A percentile compares a stretch with the other conserved stretches of the same genome.
Conservation (phyloP, 2,888 invertebrate genomes). For the Eurytoma adleriae region DNA sequence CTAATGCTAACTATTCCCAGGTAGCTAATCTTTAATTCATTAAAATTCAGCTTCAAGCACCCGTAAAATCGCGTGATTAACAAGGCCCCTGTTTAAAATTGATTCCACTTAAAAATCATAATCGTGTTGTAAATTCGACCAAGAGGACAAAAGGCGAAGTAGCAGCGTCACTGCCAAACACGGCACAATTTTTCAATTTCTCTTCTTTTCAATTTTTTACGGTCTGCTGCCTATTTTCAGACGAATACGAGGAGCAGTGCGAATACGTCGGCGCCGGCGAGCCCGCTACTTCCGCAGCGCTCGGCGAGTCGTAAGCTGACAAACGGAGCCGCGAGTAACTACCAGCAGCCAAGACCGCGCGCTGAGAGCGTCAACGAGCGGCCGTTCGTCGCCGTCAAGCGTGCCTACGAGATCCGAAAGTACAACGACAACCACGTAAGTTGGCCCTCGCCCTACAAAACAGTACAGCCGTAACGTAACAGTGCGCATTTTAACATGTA, state of each 20-base stretch:
- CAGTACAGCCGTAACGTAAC: too few relatives aligned
- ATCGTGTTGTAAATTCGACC: neutral
- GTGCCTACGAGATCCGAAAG: slow-evolving; percentile 77
- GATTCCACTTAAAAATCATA: too few relatives aligned
- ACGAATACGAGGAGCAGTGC: slow-evolving; percentile 61
- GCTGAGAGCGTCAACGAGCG: slow-evolving; percentile 78
- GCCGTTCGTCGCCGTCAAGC: slow-evolving; percentile 81
- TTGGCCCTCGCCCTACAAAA: neutral
- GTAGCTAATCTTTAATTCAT: slow-evolving; percentile 57
- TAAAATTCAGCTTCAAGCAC: too few relatives aligned
- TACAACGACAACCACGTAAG: slow-evolving; percentile 77
- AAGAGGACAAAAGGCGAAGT: too few relatives aligned
- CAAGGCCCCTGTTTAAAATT: too few relatives aligned
- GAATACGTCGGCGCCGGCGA: slow-evolving; percentile 76
- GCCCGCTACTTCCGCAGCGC: slow-evolving; percentile 77
- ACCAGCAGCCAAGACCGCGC: slow-evolving; percentile 68
- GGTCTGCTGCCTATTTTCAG: slow-evolving; percentile 47
- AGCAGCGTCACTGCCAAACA: neutral
- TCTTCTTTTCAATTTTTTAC: neutral
- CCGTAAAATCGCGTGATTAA: too few relatives aligned
- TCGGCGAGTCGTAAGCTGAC: slow-evolving; percentile 76
- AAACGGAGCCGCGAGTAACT: slow-evolving; percentile 63
- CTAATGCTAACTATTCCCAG: slow-evolving; percentile 67
- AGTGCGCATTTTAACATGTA: too few relatives aligned
- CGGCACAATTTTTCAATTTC: neutral